Percentiles rank a stretch among this genome's conserved stretches.
Evolutionary conservation across 2,888 invertebrate genomes (phyloP).

Genomic region (Keiferia lycopersicella): DNA sequence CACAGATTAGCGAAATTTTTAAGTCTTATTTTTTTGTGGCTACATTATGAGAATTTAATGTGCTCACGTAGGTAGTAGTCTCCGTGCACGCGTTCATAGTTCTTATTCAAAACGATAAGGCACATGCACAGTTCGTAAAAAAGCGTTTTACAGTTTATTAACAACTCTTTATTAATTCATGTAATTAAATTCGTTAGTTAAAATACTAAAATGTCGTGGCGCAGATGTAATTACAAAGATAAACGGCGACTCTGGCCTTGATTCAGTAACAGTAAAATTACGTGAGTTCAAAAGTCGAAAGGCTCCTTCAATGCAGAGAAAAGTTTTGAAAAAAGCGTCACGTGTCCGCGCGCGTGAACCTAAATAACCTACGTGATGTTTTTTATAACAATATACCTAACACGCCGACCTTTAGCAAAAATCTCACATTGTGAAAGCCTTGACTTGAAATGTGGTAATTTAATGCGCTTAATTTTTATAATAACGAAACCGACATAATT

Average conservation of each 20-base stretch:
- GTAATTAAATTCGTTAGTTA: constrained; percentile 14
- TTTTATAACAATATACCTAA: not conserved
- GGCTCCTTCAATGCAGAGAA: constrained; percentile 18
- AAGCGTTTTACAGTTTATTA: not conserved
- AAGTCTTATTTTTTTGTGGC: not conserved
- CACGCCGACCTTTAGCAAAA: not conserved
- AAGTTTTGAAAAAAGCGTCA: constrained; percentile 17
- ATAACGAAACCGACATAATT: no score
- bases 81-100: not conserved
- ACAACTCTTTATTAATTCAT: not conserved
- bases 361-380: not conserved
- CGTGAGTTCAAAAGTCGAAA: constrained; percentile 24
- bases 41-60: constrained; percentile 13
- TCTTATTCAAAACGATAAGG: not conserved
- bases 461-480: no score
- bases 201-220: constrained; percentile 13
- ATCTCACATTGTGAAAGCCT: not conserved
- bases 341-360: not conserved
- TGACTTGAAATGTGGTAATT: no score
- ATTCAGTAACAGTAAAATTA: constrained; percentile 23
- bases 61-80: not conserved
- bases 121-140: not conserved
- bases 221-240: constrained; percentile 25
- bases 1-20: not conserved
- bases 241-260: constrained; percentile 18